These are phyloP conservation scores for Archips crataeganus DNA, from an alignment of 2,888 invertebrate species.

Conservation along the genomic window DNA sequence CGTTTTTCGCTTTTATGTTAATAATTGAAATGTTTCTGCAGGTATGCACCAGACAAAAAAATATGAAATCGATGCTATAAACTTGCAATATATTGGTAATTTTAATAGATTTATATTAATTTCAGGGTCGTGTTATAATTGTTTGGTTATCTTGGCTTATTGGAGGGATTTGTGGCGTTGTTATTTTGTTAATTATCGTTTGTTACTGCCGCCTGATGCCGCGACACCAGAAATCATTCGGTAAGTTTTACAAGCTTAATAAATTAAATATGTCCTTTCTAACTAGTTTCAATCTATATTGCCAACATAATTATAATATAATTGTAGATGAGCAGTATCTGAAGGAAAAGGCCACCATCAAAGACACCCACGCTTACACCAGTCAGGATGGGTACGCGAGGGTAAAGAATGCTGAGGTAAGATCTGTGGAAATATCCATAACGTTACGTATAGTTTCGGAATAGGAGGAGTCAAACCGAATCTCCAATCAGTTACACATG, in stretches of 20 bases:
- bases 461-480: too few species aligned
- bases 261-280: background rate
- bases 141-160: slow-evolving; percentile 85
- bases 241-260: slow-evolving; percentile 69
- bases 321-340: slow-evolving; percentile 76
- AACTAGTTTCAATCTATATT: background rate
- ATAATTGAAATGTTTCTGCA: slow-evolving; percentile 83
- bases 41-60: slow-evolving; percentile 62
- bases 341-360: slow-evolving; percentile 75
- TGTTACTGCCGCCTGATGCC: slow-evolving; percentile 90
- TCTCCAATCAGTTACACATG: too few species aligned
- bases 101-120: slow-evolving; percentile 48
- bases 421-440: background rate
- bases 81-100: slow-evolving; percentile 41
- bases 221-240: slow-evolving; percentile 88
- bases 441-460: too few species aligned
- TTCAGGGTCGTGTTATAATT: slow-evolving; percentile 82
- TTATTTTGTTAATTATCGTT: slow-evolving; percentile 87
- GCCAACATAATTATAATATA: background rate
- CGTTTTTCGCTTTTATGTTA: slow-evolving; percentile 69
- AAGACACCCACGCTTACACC: slow-evolving; percentile 76
- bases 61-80: slow-evolving; percentile 54
- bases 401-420: slow-evolving; percentile 76
- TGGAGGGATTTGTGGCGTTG: slow-evolving; percentile 88
- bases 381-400: slow-evolving; percentile 71